Conservation (phyloP, 2,888 invertebrate species). For the Chrysotoxum bicinctum region DNA sequence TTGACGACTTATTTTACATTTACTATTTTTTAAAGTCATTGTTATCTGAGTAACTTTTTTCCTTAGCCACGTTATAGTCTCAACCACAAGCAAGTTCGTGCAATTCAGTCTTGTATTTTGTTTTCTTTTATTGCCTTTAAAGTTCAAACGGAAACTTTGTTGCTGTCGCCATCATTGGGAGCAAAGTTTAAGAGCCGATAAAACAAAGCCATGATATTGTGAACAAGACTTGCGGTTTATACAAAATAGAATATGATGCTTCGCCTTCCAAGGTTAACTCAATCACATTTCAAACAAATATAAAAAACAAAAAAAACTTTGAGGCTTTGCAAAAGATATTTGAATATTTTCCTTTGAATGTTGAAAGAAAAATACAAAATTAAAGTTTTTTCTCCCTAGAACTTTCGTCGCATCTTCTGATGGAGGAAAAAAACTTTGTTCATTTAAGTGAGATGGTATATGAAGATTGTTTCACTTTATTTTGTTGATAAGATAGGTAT, state of each 20-base stretch:
- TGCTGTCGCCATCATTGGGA: neutral
- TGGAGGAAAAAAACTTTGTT: neutral
- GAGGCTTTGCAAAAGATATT: neutral
- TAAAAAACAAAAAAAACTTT: neutral
- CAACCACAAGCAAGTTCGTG: too few relatives aligned
- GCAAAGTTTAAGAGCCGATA: neutral
- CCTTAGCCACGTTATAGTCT: too few relatives aligned
- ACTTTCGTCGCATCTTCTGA: neutral
- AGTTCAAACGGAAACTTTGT: neutral
- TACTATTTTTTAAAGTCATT: too few relatives aligned
- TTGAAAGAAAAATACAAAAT: neutral
- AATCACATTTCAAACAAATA: neutral
- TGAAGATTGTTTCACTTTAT: neutral
- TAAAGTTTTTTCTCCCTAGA: neutral
- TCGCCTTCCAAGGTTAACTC: neutral
- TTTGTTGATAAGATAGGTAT: neutral
- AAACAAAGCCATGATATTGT: neutral
- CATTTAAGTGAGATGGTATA: too few relatives aligned
- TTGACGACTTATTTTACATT: too few relatives aligned
- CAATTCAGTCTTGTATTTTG: too few relatives aligned
- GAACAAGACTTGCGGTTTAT: neutral
- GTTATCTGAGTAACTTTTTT: too few relatives aligned
- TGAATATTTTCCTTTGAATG: slow-evolving; percentile 1
- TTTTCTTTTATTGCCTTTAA: neutral
- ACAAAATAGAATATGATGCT: neutral